Percentiles rank a stretch among this genome's conserved stretches.
phyloP scores from a whole-genome alignment of 2,113 vertebrate genomes.

The Neomonachus schauinslandi region DNA sequence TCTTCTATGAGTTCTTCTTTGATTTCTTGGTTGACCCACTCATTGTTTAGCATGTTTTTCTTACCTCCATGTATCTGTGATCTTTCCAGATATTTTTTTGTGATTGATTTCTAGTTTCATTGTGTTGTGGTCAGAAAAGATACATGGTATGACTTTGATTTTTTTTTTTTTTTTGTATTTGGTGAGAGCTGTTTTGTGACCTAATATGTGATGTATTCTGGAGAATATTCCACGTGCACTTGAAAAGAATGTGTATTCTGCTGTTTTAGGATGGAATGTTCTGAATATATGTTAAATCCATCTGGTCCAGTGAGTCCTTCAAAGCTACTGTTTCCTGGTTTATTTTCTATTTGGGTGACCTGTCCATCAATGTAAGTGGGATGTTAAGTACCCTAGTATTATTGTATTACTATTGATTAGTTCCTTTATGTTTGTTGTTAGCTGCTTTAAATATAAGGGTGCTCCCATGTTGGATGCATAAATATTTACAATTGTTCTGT shows the following conservation, averaged over 20 bases:
- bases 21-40: neutral
- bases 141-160: neutral
- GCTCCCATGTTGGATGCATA: no score
- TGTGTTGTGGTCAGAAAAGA: neutral
- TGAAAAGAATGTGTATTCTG: neutral
- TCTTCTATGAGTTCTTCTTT: neutral
- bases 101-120: neutral
- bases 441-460: neutral
- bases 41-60: neutral
- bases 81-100: neutral
- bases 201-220: neutral
- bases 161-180: no score
- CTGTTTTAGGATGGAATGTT: neutral
- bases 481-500: neutral
- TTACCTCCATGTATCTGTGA: neutral
- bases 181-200: neutral
- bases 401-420: neutral
- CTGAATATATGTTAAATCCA: neutral
- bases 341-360: neutral
- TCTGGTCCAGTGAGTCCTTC: neutral
- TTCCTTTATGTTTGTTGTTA: neutral
- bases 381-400: neutral
- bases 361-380: neutral
- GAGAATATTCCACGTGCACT: neutral
- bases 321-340: neutral